Conservation (phyloP, 2,113 vertebrate genomes). For the Caranx ignobilis region DNA sequence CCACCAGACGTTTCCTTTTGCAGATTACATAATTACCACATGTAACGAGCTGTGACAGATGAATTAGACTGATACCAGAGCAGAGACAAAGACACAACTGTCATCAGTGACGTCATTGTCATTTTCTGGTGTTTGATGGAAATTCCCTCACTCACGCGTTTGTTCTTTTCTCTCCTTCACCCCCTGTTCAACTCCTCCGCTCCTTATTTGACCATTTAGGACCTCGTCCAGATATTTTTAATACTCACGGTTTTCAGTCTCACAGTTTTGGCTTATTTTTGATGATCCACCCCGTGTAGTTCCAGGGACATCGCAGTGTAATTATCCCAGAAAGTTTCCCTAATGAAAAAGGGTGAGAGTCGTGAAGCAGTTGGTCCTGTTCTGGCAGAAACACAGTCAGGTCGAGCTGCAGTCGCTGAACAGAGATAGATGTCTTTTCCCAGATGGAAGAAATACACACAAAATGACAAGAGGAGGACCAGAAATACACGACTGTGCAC, state of each 20-base stretch:
- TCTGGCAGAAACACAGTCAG: background rate
- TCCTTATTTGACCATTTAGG: background rate
- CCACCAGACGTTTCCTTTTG: background rate
- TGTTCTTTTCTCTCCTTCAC: background rate
- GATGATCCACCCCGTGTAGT: background rate
- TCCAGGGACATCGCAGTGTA: background rate
- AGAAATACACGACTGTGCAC: constrained; percentile 4
- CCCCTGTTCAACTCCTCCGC: background rate
- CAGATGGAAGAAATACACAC: background rate
- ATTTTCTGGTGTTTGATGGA: background rate
- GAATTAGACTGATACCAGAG: background rate
- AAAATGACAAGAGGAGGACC: constrained; percentile 11
- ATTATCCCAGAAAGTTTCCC: background rate
- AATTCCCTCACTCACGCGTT: background rate
- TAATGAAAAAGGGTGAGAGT: constrained; percentile 9
- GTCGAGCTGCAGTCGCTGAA: background rate
- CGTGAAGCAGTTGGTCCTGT: background rate
- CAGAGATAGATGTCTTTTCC: background rate
- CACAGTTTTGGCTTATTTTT: background rate
- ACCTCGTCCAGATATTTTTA: too few relatives aligned
- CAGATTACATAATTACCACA: background rate
- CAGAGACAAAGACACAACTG: too few relatives aligned
- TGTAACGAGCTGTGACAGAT: background rate
- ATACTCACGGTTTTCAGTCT: too few relatives aligned
- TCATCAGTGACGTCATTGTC: background rate